phyloP scores from a whole-genome alignment of 2,888 invertebrate genomes.

The Euclidia mi region DNA sequence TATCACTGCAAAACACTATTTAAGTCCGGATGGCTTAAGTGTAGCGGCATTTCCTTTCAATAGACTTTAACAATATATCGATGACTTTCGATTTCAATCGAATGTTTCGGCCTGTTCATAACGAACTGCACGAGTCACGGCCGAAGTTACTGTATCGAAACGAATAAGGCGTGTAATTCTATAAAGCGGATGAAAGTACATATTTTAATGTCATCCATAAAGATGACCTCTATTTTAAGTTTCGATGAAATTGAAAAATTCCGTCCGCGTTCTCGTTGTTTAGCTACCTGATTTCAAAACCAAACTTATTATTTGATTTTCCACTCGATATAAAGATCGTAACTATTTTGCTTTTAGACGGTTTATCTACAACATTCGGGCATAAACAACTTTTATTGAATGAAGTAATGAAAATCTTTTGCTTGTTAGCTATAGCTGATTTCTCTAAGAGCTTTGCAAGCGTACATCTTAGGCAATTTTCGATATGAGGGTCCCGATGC shows the following conservation, averaged over 20 bases:
- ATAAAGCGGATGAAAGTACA: slow-evolving; percentile 76
- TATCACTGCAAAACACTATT: slow-evolving; percentile 2
- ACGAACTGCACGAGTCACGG: slow-evolving; percentile 69
- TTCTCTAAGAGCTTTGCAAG: not conserved
- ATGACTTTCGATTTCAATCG: slow-evolving; percentile 63
- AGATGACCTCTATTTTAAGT: slow-evolving; percentile 47
- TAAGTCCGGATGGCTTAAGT: not conserved
- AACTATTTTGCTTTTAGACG: slow-evolving; percentile 7
- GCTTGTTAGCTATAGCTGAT: not conserved
- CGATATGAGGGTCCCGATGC: slow-evolving; percentile 25
- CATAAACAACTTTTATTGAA: too few relatives aligned
- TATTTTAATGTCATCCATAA: slow-evolving; percentile 54
- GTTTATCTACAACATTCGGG: too few relatives aligned
- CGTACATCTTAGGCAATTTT: slow-evolving; percentile 18
- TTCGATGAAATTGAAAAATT: slow-evolving; percentile 31
- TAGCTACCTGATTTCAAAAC: not conserved
- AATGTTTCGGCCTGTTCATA: slow-evolving; percentile 62
- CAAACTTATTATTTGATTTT: slow-evolving; percentile 19
- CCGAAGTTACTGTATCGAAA: slow-evolving; percentile 66
- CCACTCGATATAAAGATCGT: slow-evolving; percentile 12
- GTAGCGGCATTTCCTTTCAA: slow-evolving; percentile 3
- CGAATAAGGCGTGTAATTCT: slow-evolving; percentile 78
- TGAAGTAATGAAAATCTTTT: not conserved
- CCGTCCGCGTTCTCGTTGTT: slow-evolving; percentile 24
- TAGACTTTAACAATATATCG: slow-evolving; percentile 16